Evolutionary conservation across 2,113 vertebrate genomes (phyloP), one percentile per base, ranked within the genome.

Genomic region (Catharus fuscescens): DNA sequence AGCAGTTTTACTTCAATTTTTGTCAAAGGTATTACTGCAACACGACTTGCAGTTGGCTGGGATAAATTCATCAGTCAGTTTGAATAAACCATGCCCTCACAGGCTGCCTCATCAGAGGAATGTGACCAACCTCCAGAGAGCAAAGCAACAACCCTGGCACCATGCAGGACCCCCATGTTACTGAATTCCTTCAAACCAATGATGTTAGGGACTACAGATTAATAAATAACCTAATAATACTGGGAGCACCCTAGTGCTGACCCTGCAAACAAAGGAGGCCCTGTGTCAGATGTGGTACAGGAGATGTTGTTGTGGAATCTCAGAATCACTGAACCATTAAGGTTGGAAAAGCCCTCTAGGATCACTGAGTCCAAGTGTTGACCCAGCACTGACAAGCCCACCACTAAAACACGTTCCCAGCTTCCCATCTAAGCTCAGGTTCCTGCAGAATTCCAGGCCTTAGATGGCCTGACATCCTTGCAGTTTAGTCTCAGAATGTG

Each of bases 171-270:
- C 57, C 59, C 44, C 29, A 36, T 2, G 12, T 5, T 10, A 19
- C 1, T 44, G 10, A 50, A 16, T 15, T 59, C 78, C 69, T 61
- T 73, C 54, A 48, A 76, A 20, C 11, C 12, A 59, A 6, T 5
- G 0, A 11, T 3, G 0, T 8, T 1, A 8, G 4, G 15, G 36
- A 42, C 57, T 62, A 5, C 0, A 25, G 29, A 25, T 12, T 6
- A 53, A 53, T 34, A 53, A 79, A 29, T 48, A 65, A 10, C 20
- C 26, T 31, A 8, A 36, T 6, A 72, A 36, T 56, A 8, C 8
- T 8, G n/a, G 44, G 18, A 44, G 19, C 23, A 42, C 20, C 25
- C 28, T 18, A 6, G 8, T 6, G 34, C 34, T 7, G 5, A 10
- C 17, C 25, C 40, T 0, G 0, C 61, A 71, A 32, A 44, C 5